These are phyloP conservation scores for Xenopus petersii DNA, from an alignment of 2,797 vertebrate genomes.

Conservation along the genomic window DNA sequence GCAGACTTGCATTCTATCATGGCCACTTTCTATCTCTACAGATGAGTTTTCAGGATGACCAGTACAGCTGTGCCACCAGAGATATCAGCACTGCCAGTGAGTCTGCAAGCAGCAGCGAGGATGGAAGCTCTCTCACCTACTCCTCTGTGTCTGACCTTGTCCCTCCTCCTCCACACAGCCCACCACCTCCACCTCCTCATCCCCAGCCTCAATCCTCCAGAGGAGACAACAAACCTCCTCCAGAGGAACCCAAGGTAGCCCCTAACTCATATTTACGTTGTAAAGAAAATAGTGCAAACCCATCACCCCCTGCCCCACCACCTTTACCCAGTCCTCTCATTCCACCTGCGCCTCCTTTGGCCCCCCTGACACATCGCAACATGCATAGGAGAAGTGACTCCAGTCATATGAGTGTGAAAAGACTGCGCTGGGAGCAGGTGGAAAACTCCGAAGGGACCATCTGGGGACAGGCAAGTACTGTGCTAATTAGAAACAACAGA, in stretches of 20 bases:
- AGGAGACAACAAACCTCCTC: slow-evolving; percentile 64
- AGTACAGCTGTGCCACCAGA: slow-evolving; percentile 74
- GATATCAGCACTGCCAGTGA: slow-evolving; percentile 86
- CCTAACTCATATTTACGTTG: slow-evolving; percentile 61
- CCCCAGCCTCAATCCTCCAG: slow-evolving; percentile 76
- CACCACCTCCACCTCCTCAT: slow-evolving; percentile 74
- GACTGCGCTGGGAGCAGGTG: slow-evolving; percentile 97
- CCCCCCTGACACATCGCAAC: slow-evolving; percentile 66
- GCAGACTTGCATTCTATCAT: background rate
- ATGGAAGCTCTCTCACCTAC: slow-evolving; percentile 86
- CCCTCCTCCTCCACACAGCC: slow-evolving; percentile 82
- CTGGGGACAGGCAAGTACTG: slow-evolving; percentile 85
- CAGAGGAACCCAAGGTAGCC: slow-evolving; percentile 65
- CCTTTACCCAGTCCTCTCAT: slow-evolving; percentile 63
- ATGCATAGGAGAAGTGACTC: slow-evolving; percentile 75
- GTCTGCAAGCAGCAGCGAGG: slow-evolving; percentile 86
- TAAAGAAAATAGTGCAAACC: slow-evolving; percentile 49
- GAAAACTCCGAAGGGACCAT: slow-evolving; percentile 98
- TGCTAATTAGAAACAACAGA: no score
- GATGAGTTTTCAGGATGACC: slow-evolving; percentile 97
- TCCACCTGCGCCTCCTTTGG: slow-evolving; percentile 72
- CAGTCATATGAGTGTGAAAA: slow-evolving; percentile 96
- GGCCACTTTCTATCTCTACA: slow-evolving; percentile 54
- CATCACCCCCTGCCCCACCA: slow-evolving; percentile 71
- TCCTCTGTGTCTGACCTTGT: slow-evolving; percentile 88